Conservation (phyloP, 2,797 vertebrate species). For the Enteromius mattozi region DNA sequence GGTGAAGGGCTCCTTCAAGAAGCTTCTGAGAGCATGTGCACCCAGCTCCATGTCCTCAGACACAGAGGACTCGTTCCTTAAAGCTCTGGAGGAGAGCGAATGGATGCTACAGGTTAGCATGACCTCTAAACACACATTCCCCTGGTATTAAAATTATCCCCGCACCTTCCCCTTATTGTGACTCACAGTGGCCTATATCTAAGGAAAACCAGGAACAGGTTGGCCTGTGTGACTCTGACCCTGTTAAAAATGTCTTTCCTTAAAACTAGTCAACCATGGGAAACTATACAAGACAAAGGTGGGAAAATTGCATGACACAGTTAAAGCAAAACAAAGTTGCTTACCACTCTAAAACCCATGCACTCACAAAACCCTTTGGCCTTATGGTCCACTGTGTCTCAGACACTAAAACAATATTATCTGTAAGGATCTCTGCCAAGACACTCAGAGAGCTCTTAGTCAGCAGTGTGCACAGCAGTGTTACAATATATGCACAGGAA, state of each 20-base stretch:
- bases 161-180: slow-evolving; percentile 10
- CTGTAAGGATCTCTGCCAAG: slow-evolving; percentile 65
- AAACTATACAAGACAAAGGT: slow-evolving; percentile 62
- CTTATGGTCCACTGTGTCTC: slow-evolving; percentile 57
- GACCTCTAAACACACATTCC: neutral
- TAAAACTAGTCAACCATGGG: slow-evolving; percentile 66
- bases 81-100: slow-evolving; percentile 92
- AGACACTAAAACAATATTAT: slow-evolving; percentile 60
- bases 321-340: slow-evolving; percentile 48
- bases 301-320: slow-evolving; percentile 51
- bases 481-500: slow-evolving; percentile 57
- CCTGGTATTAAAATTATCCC: neutral
- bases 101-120: slow-evolving; percentile 92
- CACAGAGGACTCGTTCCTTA: slow-evolving; percentile 90
- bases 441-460: slow-evolving; percentile 40
- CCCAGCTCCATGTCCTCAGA: slow-evolving; percentile 88
- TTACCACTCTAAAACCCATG: slow-evolving; percentile 66
- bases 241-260: slow-evolving; percentile 62
- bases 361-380: slow-evolving; percentile 61
- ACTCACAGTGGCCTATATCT: slow-evolving; percentile 11
- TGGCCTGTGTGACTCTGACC: slow-evolving; percentile 65
- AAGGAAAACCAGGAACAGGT: slow-evolving; percentile 60
- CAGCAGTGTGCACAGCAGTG: slow-evolving; percentile 52
- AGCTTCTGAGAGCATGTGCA: slow-evolving; percentile 92
- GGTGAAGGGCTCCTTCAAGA: slow-evolving; percentile 95